These are phyloP conservation scores for Cinclus cinclus DNA, from an alignment of 2,113 vertebrate genomes.

Conservation along the genomic window DNA sequence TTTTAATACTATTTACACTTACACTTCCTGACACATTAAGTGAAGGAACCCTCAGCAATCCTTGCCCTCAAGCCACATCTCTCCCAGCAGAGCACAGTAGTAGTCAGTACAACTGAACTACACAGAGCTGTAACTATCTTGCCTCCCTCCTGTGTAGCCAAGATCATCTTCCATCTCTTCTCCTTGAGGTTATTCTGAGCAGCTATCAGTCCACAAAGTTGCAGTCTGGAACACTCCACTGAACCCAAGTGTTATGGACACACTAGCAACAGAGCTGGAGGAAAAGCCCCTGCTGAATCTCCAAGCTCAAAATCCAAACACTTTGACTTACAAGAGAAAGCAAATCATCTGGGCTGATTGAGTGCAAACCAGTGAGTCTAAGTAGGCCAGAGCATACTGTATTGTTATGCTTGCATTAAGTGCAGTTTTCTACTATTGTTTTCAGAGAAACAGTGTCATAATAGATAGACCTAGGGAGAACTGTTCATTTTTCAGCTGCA, in stretches of 20 bases:
- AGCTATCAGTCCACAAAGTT: background rate
- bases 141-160: background rate
- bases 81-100: background rate
- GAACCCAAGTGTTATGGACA: background rate
- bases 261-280: fast-evolving
- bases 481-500: background rate
- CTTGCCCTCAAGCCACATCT: background rate
- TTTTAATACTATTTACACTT: background rate
- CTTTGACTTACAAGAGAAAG: background rate
- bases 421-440: background rate
- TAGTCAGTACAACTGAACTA: background rate
- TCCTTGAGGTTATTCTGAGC: background rate
- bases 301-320: background rate
- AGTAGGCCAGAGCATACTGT: background rate
- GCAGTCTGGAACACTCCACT: background rate
- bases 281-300: background rate
- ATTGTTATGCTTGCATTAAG: background rate
- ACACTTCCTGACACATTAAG: background rate
- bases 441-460: background rate
- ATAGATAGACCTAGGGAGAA: background rate
- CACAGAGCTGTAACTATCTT: background rate
- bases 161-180: background rate
- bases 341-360: background rate
- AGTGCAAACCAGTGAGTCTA: background rate
- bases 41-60: background rate